Percentiles rank a stretch among this genome's conserved stretches.
These are phyloP conservation scores for Hyla sarda DNA, from an alignment of 2,113 vertebrate genomes.

Conservation along the genomic window DNA sequence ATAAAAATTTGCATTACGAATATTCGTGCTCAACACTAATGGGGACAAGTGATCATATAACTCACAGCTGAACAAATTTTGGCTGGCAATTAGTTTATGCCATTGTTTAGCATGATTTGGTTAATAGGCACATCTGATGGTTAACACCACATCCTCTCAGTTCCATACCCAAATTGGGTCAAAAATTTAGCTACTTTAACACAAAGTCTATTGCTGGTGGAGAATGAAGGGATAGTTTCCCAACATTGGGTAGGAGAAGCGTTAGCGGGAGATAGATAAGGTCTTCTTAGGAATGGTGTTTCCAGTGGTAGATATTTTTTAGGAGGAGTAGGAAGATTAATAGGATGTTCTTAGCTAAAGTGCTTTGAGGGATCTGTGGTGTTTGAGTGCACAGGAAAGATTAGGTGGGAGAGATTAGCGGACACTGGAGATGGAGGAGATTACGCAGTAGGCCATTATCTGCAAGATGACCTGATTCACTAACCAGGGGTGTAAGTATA, in stretches of 20 bases:
- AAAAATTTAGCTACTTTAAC: no score
- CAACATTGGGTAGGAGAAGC: background rate
- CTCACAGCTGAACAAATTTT: no score
- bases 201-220: no score
- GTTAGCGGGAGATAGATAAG: background rate
- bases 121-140: no score
- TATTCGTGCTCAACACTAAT: no score
- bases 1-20: no score
- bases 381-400: constrained; percentile 46
- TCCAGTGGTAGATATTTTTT: background rate
- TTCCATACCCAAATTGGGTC: no score
- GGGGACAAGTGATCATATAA: no score
- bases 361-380: constrained; percentile 37
- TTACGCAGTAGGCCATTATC: constrained; percentile 34
- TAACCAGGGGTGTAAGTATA: background rate
- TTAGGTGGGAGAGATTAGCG: constrained; percentile 45
- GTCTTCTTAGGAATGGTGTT: background rate
- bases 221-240: background rate
- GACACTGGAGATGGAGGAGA: constrained; percentile 45
- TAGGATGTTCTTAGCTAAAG: constrained; percentile 44
- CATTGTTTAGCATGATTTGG: no score
- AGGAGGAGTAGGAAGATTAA: constrained; percentile 10
- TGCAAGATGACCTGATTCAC: background rate
- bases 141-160: no score
- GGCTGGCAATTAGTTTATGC: no score